A percentile compares a stretch with the other conserved stretches of the same genome.
Evolutionary conservation across 2,888 invertebrate genomes (phyloP).

Genomic region (Nomada goodeniana): DNA sequence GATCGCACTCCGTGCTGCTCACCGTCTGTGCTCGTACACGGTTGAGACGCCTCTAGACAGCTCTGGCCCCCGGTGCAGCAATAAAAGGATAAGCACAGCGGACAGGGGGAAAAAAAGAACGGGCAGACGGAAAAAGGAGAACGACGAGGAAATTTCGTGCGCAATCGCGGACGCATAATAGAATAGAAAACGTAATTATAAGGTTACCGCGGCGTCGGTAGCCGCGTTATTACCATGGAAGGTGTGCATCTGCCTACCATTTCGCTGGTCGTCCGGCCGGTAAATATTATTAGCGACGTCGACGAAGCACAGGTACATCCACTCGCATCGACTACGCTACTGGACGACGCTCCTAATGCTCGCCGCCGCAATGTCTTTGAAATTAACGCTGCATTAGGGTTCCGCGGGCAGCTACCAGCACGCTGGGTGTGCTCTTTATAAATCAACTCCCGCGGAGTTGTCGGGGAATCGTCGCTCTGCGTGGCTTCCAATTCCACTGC

Average conservation of each 20-base stretch:
- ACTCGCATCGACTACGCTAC: constrained; percentile 37
- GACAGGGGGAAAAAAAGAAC: neutral
- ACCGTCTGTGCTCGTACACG: constrained; percentile 1
- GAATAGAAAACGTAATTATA: constrained; percentile 78
- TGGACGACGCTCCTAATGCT: constrained; percentile 58
- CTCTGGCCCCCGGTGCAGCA: neutral
- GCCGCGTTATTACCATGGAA: constrained; percentile 73
- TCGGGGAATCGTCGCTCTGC: constrained; percentile 50
- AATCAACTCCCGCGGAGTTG: constrained; percentile 64
- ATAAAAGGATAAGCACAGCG: neutral
- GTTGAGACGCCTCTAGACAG: neutral
- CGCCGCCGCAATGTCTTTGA: constrained; percentile 55
- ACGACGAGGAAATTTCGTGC: constrained; percentile 56
- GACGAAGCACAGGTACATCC: constrained; percentile 30
- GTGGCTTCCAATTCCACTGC: constrained; percentile 44
- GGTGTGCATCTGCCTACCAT: constrained; percentile 74
- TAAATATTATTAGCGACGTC: constrained; percentile 68
- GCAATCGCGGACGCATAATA: constrained; percentile 74
- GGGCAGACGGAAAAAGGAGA: neutral
- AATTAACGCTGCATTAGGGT: constrained; percentile 65
- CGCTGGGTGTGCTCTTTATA: constrained; percentile 49
- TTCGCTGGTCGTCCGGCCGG: constrained; percentile 55
- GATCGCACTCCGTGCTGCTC: constrained; percentile 24
- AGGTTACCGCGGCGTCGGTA: constrained; percentile 73
- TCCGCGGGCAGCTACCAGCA: constrained; percentile 39